phyloP scores from a whole-genome alignment of 2,113 vertebrate species.

The Ranitomeya imitator region DNA sequence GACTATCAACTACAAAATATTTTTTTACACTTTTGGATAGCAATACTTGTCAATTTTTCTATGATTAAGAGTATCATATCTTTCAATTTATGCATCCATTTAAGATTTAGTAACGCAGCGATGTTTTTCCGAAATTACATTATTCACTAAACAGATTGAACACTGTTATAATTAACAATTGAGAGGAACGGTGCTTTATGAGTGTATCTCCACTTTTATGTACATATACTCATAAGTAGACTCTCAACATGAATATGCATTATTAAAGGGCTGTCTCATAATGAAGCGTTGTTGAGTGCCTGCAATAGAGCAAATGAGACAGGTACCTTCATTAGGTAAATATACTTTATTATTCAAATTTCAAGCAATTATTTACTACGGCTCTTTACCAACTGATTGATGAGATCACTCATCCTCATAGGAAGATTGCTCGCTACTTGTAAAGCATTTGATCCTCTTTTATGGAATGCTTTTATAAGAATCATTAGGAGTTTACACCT shows the following conservation, averaged over 20 bases:
- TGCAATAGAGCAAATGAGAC: slow-evolving; percentile 30
- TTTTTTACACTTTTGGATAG: background rate
- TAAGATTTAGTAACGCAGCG: background rate
- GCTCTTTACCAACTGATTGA: slow-evolving; percentile 33
- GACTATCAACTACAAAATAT: too few relatives aligned
- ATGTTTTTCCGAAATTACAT: background rate
- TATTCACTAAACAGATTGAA: slow-evolving; percentile 26
- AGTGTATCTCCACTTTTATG: slow-evolving; percentile 30
- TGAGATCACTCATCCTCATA: slow-evolving; percentile 29
- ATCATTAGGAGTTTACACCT: slow-evolving; percentile 47
- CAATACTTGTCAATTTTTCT: background rate
- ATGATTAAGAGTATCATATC: background rate
- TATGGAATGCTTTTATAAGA: slow-evolving; percentile 48
- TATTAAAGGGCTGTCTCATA: slow-evolving; percentile 19
- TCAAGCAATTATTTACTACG: slow-evolving; percentile 28
- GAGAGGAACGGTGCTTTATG: slow-evolving; percentile 4
- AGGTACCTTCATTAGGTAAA: slow-evolving; percentile 31
- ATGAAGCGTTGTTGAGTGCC: slow-evolving; percentile 9
- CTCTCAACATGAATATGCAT: slow-evolving; percentile 37
- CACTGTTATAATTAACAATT: slow-evolving; percentile 11
- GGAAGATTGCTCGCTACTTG: slow-evolving; percentile 9
- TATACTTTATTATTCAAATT: slow-evolving; percentile 23
- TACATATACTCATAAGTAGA: background rate
- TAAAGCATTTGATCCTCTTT: slow-evolving; percentile 42
- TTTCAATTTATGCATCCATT: background rate